These are phyloP conservation scores for Vireo griseus DNA, from an alignment of 2,797 vertebrate species.

Conservation along the genomic window DNA sequence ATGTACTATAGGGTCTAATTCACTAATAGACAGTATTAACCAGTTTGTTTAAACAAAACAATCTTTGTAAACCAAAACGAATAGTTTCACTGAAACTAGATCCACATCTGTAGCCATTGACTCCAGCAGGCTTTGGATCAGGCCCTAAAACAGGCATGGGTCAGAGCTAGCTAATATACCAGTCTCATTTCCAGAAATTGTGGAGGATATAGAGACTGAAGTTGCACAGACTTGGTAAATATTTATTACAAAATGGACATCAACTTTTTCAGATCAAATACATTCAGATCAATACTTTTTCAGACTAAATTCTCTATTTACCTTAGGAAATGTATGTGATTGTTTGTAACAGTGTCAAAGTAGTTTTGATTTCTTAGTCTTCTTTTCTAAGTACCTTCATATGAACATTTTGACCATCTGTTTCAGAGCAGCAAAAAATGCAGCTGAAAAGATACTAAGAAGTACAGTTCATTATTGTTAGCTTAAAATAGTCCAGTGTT, in stretches of 20 bases:
- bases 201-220: neutral
- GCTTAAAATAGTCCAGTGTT: neutral
- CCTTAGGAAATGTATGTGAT: neutral
- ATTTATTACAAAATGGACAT: neutral
- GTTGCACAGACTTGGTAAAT: neutral
- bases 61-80: constrained; percentile 18
- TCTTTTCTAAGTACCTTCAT: neutral
- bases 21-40: neutral
- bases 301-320: neutral
- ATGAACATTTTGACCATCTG: neutral
- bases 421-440: neutral
- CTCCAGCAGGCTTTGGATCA: constrained; percentile 20
- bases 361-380: neutral
- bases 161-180: neutral
- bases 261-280: neutral
- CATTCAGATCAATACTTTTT: neutral
- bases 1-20: neutral
- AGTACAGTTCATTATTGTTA: neutral
- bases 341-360: neutral
- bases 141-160: constrained; percentile 55
- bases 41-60: constrained; percentile 31
- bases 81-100: constrained; percentile 64
- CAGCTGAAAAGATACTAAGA: neutral
- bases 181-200: neutral
- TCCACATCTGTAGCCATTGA: constrained; percentile 12